Evolutionary conservation across 2,113 vertebrate species (phyloP).

Genomic region (Brachirus orientalis): DNA sequence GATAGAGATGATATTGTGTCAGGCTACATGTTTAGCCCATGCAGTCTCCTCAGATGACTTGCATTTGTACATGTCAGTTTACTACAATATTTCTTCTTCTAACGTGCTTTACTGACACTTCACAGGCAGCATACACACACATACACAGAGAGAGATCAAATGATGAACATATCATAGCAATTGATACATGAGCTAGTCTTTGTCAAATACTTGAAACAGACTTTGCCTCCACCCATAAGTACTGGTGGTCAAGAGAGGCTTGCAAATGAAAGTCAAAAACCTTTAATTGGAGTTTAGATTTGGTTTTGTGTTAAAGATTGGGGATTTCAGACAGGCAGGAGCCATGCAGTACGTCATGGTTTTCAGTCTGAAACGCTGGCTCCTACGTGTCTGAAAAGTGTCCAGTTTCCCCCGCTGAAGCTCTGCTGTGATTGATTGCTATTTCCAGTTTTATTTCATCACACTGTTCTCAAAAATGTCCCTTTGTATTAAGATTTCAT

Average conservation of each 20-base stretch:
- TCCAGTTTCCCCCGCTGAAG: constrained; percentile 75
- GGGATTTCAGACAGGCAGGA: constrained; percentile 84
- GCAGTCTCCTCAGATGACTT: constrained; percentile 45
- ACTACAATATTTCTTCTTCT: constrained; percentile 41
- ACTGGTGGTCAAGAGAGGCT: constrained; percentile 69
- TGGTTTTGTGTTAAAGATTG: constrained; percentile 79
- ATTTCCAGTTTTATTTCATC: constrained; percentile 78
- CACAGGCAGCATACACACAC: constrained; percentile 19
- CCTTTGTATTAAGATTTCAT: constrained; percentile 50
- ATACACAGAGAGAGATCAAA: constrained; percentile 44
- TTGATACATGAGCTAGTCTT: constrained; percentile 66
- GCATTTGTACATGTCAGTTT: constrained; percentile 47
- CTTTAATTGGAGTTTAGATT: constrained; percentile 78
- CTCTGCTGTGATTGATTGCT: constrained; percentile 75
- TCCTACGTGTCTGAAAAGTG: constrained; percentile 79
- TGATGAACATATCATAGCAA: constrained; percentile 52
- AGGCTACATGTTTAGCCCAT: constrained; percentile 55
- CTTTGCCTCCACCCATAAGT: constrained; percentile 73
- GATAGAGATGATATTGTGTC: constrained; percentile 69
- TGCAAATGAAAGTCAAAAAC: constrained; percentile 73
- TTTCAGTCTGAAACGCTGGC: constrained; percentile 76
- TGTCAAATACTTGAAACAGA: constrained; percentile 75
- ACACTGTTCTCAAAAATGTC: constrained; percentile 62
- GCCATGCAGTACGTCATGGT: constrained; percentile 78
- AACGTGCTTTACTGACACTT: constrained; percentile 16